A percentile compares a stretch with the other conserved stretches of the same genome.
Evolutionary conservation across 2,113 vertebrate species (phyloP).

Genomic region (Eonycteris spelaea): DNA sequence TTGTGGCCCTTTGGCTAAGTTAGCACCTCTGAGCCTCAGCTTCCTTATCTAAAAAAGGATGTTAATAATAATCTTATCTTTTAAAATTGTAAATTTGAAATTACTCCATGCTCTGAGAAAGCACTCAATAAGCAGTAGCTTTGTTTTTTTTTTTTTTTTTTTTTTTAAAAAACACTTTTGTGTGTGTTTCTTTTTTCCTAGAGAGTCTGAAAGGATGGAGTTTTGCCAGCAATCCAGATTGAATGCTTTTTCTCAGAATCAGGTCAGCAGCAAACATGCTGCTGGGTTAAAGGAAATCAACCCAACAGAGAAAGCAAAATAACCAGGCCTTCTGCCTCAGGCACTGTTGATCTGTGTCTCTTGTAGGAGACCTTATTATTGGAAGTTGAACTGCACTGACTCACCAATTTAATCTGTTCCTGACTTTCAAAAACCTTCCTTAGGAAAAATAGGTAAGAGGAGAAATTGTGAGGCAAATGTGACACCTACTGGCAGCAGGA

Average conservation of each 20-base stretch:
- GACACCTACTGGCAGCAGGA: constrained; percentile 46
- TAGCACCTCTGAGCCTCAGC: neutral
- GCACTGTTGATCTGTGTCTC: neutral
- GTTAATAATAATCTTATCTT: neutral
- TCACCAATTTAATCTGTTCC: neutral
- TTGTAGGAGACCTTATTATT: neutral
- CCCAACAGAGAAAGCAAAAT: neutral
- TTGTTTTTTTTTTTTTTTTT: neutral
- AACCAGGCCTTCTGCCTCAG: neutral
- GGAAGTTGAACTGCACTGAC: neutral
- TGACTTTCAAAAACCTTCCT: neutral
- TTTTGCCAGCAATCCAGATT: neutral
- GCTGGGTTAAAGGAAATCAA: neutral
- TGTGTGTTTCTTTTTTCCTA: neutral
- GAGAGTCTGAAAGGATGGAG: neutral
- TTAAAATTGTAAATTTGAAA: neutral
- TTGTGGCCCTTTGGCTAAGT: neutral
- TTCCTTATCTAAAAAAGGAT: neutral
- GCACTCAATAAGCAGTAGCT: neutral
- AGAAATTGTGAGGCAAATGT: constrained; percentile 19
- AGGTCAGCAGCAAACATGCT: neutral
- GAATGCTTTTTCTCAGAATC: constrained; percentile 18
- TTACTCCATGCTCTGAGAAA: neutral
- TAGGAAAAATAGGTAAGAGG: neutral
- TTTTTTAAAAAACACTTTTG: neutral